phyloP scores from a whole-genome alignment of 2,888 invertebrate species.

The Patella ulyssiponensis region DNA sequence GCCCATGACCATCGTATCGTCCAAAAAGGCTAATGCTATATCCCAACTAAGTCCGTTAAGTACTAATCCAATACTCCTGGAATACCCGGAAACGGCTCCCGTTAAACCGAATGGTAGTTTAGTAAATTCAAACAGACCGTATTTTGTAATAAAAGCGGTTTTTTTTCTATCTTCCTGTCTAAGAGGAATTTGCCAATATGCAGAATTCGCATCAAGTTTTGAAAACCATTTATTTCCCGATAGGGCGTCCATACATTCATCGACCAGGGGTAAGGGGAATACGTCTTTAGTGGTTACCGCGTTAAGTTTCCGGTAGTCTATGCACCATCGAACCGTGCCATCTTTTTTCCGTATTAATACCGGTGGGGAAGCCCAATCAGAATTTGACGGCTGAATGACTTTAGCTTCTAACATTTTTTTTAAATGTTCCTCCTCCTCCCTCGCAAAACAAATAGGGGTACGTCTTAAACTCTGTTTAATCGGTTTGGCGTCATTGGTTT shows the following conservation, averaged over 20 bases:
- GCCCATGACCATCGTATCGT: constrained; percentile 11
- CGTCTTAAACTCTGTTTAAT: too few species aligned
- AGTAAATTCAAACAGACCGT: constrained; percentile 14
- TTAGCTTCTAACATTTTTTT: too few species aligned
- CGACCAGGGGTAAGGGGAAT: constrained; percentile 13
- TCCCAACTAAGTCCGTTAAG: constrained; percentile 6
- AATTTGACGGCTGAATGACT: too few species aligned
- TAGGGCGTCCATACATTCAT: constrained; percentile 17
- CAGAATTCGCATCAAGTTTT: constrained; percentile 18
- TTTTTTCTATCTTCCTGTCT: constrained; percentile 4
- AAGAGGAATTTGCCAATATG: constrained; percentile 9
- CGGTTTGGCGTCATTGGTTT: too few species aligned
- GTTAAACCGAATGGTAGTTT: background rate
- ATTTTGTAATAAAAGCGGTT: constrained; percentile 21
- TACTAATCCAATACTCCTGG: background rate
- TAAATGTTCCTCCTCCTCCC: too few species aligned
- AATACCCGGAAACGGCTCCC: too few species aligned
- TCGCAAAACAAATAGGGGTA: too few species aligned
- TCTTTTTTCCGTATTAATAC: too few species aligned
- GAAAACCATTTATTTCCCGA: constrained; percentile 8
- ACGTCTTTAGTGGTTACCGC: too few species aligned
- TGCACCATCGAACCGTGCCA: background rate
- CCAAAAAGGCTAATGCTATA: constrained; percentile 13
- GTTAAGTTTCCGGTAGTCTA: background rate
- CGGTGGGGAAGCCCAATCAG: too few species aligned